Evolutionary conservation across 2,888 invertebrate genomes (phyloP).

Genomic region (Crocallis elinguaria): DNA sequence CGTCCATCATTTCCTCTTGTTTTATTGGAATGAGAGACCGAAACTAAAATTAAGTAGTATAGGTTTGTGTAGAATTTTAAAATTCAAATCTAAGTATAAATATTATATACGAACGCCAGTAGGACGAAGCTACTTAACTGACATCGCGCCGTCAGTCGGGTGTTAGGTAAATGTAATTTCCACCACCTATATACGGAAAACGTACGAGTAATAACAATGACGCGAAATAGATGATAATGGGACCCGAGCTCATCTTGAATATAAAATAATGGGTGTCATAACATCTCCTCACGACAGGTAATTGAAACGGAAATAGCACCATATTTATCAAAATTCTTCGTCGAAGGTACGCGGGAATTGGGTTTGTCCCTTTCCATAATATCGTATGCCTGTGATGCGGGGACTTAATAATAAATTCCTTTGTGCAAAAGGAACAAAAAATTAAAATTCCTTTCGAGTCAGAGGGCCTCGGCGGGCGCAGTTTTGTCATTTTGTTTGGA

Average conservation of each 20-base stretch:
- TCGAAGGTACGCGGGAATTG: conserved; percentile 60
- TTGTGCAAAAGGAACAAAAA: conserved; percentile 75
- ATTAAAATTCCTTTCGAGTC: conserved; percentile 77
- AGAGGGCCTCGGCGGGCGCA: conserved; percentile 61
- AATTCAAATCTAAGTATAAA: too few species aligned
- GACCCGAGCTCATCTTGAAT: conserved; percentile 39
- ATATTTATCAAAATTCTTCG: conserved; percentile 65
- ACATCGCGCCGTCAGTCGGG: conserved; percentile 8
- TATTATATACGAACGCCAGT: background rate
- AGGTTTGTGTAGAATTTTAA: too few species aligned
- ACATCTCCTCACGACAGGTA: conserved; percentile 50
- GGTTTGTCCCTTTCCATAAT: conserved; percentile 61
- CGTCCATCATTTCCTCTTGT: too few species aligned
- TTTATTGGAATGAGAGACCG: too few species aligned
- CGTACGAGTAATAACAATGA: conserved; percentile 30
- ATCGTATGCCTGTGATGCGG: conserved; percentile 68
- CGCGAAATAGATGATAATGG: conserved; percentile 37
- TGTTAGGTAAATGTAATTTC: conserved; percentile 26
- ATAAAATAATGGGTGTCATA: conserved; percentile 41
- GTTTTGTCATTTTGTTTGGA: conserved; percentile 74
- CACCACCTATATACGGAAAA: conserved; percentile 14
- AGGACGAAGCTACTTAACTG: background rate
- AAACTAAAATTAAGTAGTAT: too few species aligned
- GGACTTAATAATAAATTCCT: conserved; percentile 78
- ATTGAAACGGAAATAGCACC: conserved; percentile 58